Evolutionary conservation across 2,113 vertebrate species (phyloP), one percentile per base, ranked within the genome.

Genomic region (Cyphomyrus discorhynchus): DNA sequence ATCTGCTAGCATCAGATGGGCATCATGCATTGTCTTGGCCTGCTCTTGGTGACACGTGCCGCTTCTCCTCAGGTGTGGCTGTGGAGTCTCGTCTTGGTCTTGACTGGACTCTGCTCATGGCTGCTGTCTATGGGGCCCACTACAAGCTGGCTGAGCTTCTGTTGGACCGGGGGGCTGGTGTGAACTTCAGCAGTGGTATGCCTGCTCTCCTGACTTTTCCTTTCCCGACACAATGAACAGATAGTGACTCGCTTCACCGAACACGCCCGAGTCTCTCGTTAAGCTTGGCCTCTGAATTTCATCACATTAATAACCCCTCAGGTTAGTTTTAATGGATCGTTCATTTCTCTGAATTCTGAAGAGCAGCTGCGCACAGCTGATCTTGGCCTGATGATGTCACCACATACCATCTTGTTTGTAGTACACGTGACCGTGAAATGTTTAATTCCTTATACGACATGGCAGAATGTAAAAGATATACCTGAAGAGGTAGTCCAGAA

Each of bases 81-180:
- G 94, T 98, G 91, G 98, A 99, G 56, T 96, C 93, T 31, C 95
- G 86, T 13, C 96, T 99, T 77, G 93, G 91, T 4, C 97, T 96
- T 93, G 97, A 95, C 0, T 99, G 98, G 98, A 98, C 97, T 90
- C 97, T 97, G 15, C 96, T 99, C 90, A 98, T 99, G 97, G 97
- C 94, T 93, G 97, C 98, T 21, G 97, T 97, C 90, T 97, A 92
- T 0, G 87, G 96, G 90, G 97, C 96, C 6, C 94, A 98, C 86
- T 95, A 95, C 24, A 93, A 97, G 0, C 87, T 98, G 53, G 95
- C 97, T 42, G 95, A 94, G 87, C 92, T 98, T 56, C 96, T 99
- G 89, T 91, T 99, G 93, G 94, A 98, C 94, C 95, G 95, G 94
- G 98, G 98, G 17, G 98, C 98, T 87, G 97, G 96, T 90, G 97